Conservation (phyloP, 1,140 invertebrate genomes). For the Drepana arcuata region DNA sequence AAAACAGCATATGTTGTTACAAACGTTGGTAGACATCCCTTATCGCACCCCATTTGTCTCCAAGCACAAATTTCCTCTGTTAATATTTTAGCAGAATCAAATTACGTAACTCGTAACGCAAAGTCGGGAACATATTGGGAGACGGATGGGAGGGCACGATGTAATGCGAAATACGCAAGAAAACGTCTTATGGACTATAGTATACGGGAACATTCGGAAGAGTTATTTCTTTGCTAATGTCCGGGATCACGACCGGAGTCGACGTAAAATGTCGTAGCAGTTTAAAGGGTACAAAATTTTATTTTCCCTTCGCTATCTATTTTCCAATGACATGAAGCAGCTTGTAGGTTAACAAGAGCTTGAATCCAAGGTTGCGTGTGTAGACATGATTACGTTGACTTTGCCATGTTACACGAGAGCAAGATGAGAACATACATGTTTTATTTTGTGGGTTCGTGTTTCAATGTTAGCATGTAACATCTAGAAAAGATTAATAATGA, state of each 20-base stretch:
- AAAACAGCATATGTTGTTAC: conserved; percentile 8
- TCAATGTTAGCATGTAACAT: too few species aligned
- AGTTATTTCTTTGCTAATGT: conserved; percentile 37
- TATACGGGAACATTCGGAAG: conserved; percentile 34
- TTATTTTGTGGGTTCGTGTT: too few species aligned
- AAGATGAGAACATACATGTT: too few species aligned
- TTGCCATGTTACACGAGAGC: too few species aligned
- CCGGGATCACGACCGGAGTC: conserved; percentile 13
- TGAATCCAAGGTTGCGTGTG: too few species aligned
- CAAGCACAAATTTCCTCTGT: conserved; percentile 36
- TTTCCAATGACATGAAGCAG: too few species aligned
- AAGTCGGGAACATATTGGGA: conserved; percentile 39
- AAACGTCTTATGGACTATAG: conserved; percentile 37
- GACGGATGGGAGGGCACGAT: conserved; percentile 28
- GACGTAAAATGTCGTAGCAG: conserved; percentile 23
- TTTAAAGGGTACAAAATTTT: conserved; percentile 18
- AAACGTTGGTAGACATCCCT: conserved; percentile 7
- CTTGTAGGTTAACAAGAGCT: too few species aligned
- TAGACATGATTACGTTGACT: too few species aligned
- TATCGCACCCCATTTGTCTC: conserved; percentile 22
- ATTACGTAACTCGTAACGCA: conserved; percentile 46
- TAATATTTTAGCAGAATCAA: conserved; percentile 59
- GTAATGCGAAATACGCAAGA: conserved; percentile 36
- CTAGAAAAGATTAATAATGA: too few species aligned
- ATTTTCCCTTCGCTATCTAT: too few species aligned